Evolutionary conservation across 1,140 invertebrate species (phyloP).

Genomic region (Brachystomella parvula): DNA sequence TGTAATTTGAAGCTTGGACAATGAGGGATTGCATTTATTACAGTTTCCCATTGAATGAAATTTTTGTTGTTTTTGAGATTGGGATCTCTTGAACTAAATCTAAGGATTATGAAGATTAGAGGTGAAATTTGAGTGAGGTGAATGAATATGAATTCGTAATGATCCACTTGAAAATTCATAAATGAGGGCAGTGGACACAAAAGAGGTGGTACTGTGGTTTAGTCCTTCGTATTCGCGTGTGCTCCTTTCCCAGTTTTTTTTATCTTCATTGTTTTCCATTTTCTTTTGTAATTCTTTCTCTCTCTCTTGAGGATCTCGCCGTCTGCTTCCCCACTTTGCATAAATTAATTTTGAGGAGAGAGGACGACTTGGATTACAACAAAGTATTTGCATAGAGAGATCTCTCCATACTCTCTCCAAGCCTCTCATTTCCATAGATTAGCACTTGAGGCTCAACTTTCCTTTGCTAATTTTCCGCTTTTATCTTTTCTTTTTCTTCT

Average conservation of each 20-base stretch:
- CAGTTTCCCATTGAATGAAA: too few relatives aligned
- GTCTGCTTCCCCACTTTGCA: background rate
- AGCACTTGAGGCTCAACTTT: conserved; percentile 33
- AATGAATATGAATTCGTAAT: background rate
- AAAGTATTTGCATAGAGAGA: background rate
- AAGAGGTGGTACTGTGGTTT: background rate
- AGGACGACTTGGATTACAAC: background rate
- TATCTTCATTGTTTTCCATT: too few relatives aligned
- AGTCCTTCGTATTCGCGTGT: too few relatives aligned
- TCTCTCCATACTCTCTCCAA: background rate
- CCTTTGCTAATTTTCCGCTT: conserved; percentile 38
- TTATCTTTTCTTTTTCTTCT: conserved; percentile 22
- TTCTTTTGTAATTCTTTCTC: too few relatives aligned
- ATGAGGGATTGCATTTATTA: too few relatives aligned
- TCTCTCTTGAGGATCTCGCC: too few relatives aligned
- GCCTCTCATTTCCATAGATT: conserved; percentile 37
- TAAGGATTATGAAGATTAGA: too few relatives aligned
- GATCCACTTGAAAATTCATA: background rate
- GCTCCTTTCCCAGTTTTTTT: too few relatives aligned
- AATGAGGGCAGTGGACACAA: background rate
- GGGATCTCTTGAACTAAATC: too few relatives aligned
- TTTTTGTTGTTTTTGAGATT: too few relatives aligned
- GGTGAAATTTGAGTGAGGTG: too few relatives aligned
- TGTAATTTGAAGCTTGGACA: too few relatives aligned
- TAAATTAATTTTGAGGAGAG: background rate